phyloP scores from a whole-genome alignment of 1,140 invertebrate genomes.

The Drosophila hydei region DNA sequence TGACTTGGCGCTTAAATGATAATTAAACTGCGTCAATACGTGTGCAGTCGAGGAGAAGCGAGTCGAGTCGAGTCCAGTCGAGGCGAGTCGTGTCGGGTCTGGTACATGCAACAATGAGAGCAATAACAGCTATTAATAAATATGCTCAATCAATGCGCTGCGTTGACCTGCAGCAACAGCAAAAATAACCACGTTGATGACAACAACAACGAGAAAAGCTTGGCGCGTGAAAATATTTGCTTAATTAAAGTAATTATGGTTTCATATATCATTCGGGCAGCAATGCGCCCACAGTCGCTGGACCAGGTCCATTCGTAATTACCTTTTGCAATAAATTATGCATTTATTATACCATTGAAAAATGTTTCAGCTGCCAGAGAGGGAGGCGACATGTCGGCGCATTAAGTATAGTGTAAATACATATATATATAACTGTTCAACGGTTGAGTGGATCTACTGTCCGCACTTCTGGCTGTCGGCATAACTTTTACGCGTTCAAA shows the following conservation, averaged over 20 bases:
- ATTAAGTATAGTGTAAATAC: too few relatives aligned
- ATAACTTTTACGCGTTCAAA: too few relatives aligned
- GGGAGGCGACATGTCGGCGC: not conserved
- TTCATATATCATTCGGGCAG: constrained; percentile 68
- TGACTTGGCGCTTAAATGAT: constrained; percentile 53
- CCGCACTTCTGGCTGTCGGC: too few relatives aligned
- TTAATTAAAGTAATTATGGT: constrained; percentile 82
- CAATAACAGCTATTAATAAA: constrained; percentile 79
- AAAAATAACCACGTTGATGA: constrained; percentile 14
- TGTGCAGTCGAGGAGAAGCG: not conserved
- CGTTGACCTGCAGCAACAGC: constrained; percentile 25
- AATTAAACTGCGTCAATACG: constrained; percentile 79
- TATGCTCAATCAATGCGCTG: constrained; percentile 75
- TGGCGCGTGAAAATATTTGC: constrained; percentile 72
- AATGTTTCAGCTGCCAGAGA: not conserved
- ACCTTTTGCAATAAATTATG: constrained; percentile 77
- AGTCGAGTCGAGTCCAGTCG: too few relatives aligned
- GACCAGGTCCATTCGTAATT: constrained; percentile 58
- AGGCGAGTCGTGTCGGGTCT: not conserved
- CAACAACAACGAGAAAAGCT: constrained; percentile 30
- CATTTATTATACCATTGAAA: constrained; percentile 56
- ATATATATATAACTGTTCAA: too few relatives aligned
- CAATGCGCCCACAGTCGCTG: constrained; percentile 17
- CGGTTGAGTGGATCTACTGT: too few relatives aligned
- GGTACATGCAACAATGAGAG: constrained; percentile 34